These are phyloP conservation scores for Sapayoa aenigma DNA, from an alignment of 2,113 vertebrate genomes.

Conservation along the genomic window DNA sequence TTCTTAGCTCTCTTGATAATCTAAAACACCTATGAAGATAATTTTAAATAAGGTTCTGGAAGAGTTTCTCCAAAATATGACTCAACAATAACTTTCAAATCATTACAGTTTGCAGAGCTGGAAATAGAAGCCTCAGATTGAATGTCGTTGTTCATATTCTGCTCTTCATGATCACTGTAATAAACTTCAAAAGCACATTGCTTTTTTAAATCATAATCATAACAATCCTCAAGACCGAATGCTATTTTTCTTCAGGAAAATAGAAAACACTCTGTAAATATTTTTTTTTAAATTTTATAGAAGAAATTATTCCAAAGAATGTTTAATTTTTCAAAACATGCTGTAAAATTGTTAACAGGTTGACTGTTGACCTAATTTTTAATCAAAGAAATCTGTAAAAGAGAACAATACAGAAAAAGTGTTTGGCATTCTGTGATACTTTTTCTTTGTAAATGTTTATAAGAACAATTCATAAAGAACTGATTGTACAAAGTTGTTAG, in stretches of 20 bases:
- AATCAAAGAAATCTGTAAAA: not conserved
- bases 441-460: not conserved
- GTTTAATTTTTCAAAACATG: not conserved
- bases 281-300: not conserved
- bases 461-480: not conserved
- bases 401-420: not conserved
- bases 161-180: not conserved
- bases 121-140: not conserved
- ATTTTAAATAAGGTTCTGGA: not conserved
- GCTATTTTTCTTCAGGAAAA: not conserved
- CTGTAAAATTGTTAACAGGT: not conserved
- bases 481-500: not conserved
- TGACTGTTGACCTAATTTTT: not conserved
- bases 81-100: not conserved
- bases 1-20: not conserved
- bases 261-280: not conserved
- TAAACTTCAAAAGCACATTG: not conserved
- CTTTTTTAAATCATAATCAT: not conserved
- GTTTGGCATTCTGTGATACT: not conserved
- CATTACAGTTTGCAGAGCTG: not conserved
- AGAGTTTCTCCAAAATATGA: not conserved
- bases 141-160: not conserved
- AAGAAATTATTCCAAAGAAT: not conserved
- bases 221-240: not conserved
- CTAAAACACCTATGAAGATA: not conserved